Conservation (phyloP, 1,140 invertebrate species). For the Drosophila albomicans region DNA sequence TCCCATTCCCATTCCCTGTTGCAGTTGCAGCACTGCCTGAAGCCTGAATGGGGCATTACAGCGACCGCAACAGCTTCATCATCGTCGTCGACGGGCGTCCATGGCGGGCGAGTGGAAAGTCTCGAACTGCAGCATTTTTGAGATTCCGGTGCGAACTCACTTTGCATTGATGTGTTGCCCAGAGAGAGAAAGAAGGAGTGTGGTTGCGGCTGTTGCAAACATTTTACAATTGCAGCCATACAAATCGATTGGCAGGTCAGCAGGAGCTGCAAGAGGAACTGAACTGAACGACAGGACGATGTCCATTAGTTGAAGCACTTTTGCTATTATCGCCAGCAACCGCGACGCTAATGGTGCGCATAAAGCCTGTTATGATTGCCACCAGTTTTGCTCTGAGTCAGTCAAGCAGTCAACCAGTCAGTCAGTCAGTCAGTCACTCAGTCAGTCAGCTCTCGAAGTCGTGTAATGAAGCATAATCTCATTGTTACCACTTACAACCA, state of each 20-base stretch:
- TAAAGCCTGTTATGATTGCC: constrained; percentile 80
- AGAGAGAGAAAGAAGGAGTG: constrained; percentile 1
- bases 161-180: constrained; percentile 50
- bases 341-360: constrained; percentile 75
- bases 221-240: constrained; percentile 62
- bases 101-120: constrained; percentile 27
- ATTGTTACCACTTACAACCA: constrained; percentile 80
- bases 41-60: constrained; percentile 42
- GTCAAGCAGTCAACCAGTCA: constrained; percentile 5
- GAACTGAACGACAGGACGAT: constrained; percentile 29
- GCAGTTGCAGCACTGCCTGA: background rate
- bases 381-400: constrained; percentile 23
- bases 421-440: constrained; percentile 3
- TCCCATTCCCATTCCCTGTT: background rate
- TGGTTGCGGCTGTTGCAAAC: constrained; percentile 33
- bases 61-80: constrained; percentile 77
- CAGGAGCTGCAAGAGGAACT: background rate
- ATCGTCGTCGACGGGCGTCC: constrained; percentile 16
- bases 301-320: constrained; percentile 79
- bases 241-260: constrained; percentile 35
- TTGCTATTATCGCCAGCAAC: constrained; percentile 72
- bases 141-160: constrained; percentile 65
- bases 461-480: constrained; percentile 81
- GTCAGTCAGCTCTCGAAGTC: background rate
- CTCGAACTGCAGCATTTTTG: constrained; percentile 71